Evolutionary conservation across 1,140 invertebrate species (phyloP), one percentile per base, ranked within the genome.

Genomic region (Cylas formicarius): DNA sequence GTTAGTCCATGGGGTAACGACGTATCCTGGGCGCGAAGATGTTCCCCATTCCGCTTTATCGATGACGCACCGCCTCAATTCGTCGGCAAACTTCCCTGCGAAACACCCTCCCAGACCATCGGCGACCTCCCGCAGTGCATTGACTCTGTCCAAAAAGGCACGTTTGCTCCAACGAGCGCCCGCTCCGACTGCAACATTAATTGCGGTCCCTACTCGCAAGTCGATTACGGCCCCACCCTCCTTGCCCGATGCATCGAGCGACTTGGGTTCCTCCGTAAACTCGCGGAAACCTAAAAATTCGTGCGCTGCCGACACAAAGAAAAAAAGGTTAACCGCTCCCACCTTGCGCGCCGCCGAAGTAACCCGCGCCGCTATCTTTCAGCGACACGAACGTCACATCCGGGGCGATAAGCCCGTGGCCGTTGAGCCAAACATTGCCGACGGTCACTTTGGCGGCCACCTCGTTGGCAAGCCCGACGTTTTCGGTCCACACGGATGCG

Each of bases 341-440:
- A 56, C 67, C 67, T 60, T 62, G 56, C 46, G 50, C 56, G 13
- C 67, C 67, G 4, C 66, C 65, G 44, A 68, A 62, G 35, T 58
- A 57, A 23, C 67, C 68, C 33, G 51, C 54, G 4, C 75, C 75
- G 60, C 71, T 73, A 44, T 68, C 64, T 56, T 70, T 71, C 34
- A 66, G 62, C 8, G 71, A 72, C 20, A 70, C 69, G 60, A 75
- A 69, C 5, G 70, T 62, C 18, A 69, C 57, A 16, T 69, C 68
- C 18, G 73, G 67, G 60, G 70, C 70, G 60, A 73, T 67, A 29
- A 71, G 31, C 37, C 75, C 73, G 57, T 74, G 69, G 40, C 60
- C 60, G 59, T 80, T 80, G 18, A 79, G 63, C 75, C 76, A 80
- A 20, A 79, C 65, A 38, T 69, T 70, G 7, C 69, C 66, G n/a